Base-by-base conservation (phyloP, 2,797 vertebrate genomes). In the Enoplosus armatus region DNA sequence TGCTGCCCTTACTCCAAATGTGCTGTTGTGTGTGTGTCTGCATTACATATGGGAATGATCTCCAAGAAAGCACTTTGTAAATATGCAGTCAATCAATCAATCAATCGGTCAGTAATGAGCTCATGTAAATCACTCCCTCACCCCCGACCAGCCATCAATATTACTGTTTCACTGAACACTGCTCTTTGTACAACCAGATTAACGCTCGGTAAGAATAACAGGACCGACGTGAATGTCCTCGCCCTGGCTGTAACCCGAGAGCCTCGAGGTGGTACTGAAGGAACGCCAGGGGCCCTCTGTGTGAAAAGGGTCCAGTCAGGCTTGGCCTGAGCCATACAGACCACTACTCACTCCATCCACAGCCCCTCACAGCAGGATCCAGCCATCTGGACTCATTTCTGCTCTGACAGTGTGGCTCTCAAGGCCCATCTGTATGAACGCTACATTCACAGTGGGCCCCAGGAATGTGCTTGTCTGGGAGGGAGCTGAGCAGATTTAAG, bases 321-420 rank as follows among this genome's bases (percentile, higher is more conserved):
- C 84, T 82, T 72, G 78, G 79, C 65, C 88, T 80, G 80, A 91
- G 86, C 83, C 85, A 80, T 84, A 93, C 87, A 93, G 85, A 92
- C 90, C 88, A 82, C 88, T 84, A 90, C 89, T 94, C 88, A 81
- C 76, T 88, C 77, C 85, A 73, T 86, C 87, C 81, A 77, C 79
- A 85, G 88, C 80, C 81, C 71, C 83, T 89, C 93, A 89, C 94
- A 93, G 93, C 86, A 72, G 87, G 93, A 84, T 77, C 64, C 88
- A 72, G 86, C 93, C 93, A 94, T 94, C 92, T 94, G 93, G 93
- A 91, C 90, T 89, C 67, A 82, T 90, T 91, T 91, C 87, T 87
- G 82, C 71, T 63, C 86, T 81, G 82, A 91, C 88, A 93, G 87
- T 82, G 80, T 77, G 75, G 83, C 79, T 92, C 88, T 91, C 85